Conservation (phyloP, 2,888 invertebrate genomes). For the Chrysolina oricalcia region DNA sequence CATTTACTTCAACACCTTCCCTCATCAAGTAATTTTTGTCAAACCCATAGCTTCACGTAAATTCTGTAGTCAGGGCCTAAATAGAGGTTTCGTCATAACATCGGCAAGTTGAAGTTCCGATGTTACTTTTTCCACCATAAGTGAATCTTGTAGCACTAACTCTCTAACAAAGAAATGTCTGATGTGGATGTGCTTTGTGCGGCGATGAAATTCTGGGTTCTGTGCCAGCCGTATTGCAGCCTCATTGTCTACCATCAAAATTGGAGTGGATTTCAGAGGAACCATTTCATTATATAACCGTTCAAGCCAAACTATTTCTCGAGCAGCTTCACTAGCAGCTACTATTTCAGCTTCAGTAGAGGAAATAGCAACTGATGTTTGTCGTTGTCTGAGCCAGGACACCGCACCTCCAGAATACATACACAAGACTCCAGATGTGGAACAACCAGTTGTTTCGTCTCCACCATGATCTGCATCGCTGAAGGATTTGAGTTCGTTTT, state of each 20-base stretch:
- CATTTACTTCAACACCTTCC: too few species aligned
- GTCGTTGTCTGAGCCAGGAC: conserved; percentile 29
- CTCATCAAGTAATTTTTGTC: too few species aligned
- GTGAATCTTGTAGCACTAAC: too few species aligned
- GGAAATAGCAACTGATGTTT: conserved; percentile 27
- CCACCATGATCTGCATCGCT: conserved; percentile 30
- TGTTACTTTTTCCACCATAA: too few species aligned
- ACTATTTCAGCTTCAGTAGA: conserved; percentile 12
- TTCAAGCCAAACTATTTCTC: neutral
- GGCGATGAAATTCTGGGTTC: conserved; percentile 62
- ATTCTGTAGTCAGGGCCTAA: too few species aligned
- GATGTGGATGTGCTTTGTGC: too few species aligned
- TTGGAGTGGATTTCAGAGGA: conserved; percentile 49
- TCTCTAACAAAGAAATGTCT: too few species aligned
- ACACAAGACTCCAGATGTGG: conserved; percentile 30
- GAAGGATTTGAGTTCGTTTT: neutral
- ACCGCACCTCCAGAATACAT: conserved; percentile 31
- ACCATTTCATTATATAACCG: neutral
- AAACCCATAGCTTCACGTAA: too few species aligned
- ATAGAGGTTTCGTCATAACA: too few species aligned
- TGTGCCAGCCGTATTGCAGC: conserved; percentile 58
- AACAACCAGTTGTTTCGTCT: too few species aligned
- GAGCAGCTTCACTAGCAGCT: conserved; percentile 6
- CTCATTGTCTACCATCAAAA: conserved; percentile 58
- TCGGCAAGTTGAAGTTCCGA: too few species aligned